Base-by-base conservation (phyloP, 2,113 vertebrate genomes). In the Paramormyrops kingsleyae region DNA sequence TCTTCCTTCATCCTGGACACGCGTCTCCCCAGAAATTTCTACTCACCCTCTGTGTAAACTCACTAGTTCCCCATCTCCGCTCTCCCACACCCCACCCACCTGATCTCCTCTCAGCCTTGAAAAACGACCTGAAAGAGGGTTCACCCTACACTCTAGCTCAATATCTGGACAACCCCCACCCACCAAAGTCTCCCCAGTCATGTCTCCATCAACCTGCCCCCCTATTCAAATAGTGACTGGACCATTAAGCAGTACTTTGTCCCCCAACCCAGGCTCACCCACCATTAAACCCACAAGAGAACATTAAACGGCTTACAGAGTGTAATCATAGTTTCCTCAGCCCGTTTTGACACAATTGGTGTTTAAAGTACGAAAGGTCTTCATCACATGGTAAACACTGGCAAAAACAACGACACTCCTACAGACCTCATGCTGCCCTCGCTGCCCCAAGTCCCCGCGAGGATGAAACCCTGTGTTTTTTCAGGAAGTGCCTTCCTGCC, bases 1-100 rank as follows among this genome's bases (percentile, higher is more conserved):
- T 84, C 77, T 84, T 31, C 70, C 88, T 15, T 52, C 31, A 27
- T 47, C 88, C 70, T 15, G 21, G 35, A 42, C 35, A 80, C 2
- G 5, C 15, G 0, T 80, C 74, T 19, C 88, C 86, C 52, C 74
- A 88, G 50, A 90, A 86, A 91, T 90, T 90, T 90, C 90, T 39
- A 87, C 70, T 88, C n/a, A 7, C 47, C 46, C 46, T 74, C 47
- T 53, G 8, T n/a, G 31, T 77, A n/a, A 88, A 88, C 88, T 84
- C 74, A 42, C 74, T 35, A 77, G 35, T 35, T 19, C 74, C 74
- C 13, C 35, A 42, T n/a, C 49, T 56, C 8, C 3, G 44, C 44
- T 62, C 39, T 1, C 10, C n/a, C 70, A n/a, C 21, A 46, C 1
- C 83, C 27, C 13, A 44, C 13, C 39, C 49, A 35, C 19, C 50